These are phyloP conservation scores for Caenorhabditis angaria DNA, from an alignment of 2,888 invertebrate species.

Conservation along the genomic window DNA sequence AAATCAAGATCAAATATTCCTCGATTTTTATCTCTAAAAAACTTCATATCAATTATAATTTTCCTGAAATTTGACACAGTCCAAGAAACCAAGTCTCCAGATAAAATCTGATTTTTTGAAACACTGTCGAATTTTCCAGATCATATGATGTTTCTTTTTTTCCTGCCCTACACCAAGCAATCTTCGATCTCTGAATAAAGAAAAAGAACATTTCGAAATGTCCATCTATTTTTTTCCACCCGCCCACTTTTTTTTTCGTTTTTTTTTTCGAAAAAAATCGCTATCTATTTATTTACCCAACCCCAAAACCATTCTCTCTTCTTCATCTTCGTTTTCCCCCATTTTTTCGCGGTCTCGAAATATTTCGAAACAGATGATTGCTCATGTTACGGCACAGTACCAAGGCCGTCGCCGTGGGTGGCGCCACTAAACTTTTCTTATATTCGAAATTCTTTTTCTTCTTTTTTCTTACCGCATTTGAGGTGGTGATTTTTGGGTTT, in stretches of 20 bases:
- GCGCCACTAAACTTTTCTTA: neutral
- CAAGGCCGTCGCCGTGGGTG: neutral
- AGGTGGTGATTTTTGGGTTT: neutral
- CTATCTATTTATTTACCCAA: neutral
- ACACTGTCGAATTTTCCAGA: too few relatives aligned
- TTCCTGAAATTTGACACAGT: too few relatives aligned
- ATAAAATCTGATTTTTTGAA: too few relatives aligned
- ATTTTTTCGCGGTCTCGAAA: neutral
- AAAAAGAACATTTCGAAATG: too few relatives aligned
- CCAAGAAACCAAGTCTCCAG: too few relatives aligned
- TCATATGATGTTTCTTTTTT: too few relatives aligned
- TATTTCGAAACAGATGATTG: slow-evolving; percentile 5
- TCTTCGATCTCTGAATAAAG: too few relatives aligned
- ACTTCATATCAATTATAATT: too few relatives aligned
- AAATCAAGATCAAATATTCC: too few relatives aligned
- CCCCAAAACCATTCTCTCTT: neutral
- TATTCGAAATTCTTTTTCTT: slow-evolving; percentile 9
- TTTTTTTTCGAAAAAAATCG: neutral
- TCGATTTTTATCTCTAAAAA: too few relatives aligned
- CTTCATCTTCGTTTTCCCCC: neutral
- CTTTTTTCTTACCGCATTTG: neutral
- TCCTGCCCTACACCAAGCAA: too few relatives aligned
- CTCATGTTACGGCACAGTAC: slow-evolving; percentile 9
- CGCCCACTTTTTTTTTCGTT: neutral
- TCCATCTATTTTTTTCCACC: slow-evolving; percentile 3